Evolutionary conservation across 2,888 invertebrate genomes (phyloP), one percentile per base, ranked within the genome.

Genomic region (Ormia ochracea): DNA sequence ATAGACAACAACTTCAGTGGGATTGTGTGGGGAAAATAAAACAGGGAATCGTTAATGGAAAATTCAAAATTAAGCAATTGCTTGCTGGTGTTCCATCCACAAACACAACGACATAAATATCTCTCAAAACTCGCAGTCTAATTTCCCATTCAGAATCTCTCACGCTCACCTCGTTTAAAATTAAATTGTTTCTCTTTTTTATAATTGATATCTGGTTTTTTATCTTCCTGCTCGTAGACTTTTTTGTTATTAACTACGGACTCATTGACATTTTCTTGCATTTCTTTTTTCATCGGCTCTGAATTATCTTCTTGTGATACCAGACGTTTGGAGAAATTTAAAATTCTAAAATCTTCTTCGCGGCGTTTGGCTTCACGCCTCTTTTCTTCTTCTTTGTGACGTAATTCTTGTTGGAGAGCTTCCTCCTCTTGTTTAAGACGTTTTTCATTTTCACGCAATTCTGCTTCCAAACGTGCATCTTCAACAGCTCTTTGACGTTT

Each of bases 121-220:
- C 10, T 19, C 68, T 69, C 58, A 69, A 58, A 58, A 38, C 56
- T 52, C 58, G 69, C 74, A 12, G 41, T 83, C 82, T 81, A 82
- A 82, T 83, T 78, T 38, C 14, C 48, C 45, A n/a, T 36, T 70
- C 74, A 61, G 78, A 74, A 43, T 61, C 45, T 72, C 81, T 84
- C 81, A 82, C 83, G 84, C 85, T 86, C 86, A 92, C 92, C 92
- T 91, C 91, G 91, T 84, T 91, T 89, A 84, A 91, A 90, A 84
- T 91, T 91, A 69, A 91, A 89, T 87, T 63, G 75, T 19, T 36
- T 43, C 26, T 74, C 74, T 70, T 65, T 63, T 36, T 91, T 90
- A 70, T 87, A 91, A 58, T 91, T 89, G 81, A 88, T 85, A 81
- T 88, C 87, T 85, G 54, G 70, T 19, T 75, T 80, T 23, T 82